Evolutionary conservation across 2,888 invertebrate genomes (phyloP).

Genomic region (Trissolcus brochymenae): DNA sequence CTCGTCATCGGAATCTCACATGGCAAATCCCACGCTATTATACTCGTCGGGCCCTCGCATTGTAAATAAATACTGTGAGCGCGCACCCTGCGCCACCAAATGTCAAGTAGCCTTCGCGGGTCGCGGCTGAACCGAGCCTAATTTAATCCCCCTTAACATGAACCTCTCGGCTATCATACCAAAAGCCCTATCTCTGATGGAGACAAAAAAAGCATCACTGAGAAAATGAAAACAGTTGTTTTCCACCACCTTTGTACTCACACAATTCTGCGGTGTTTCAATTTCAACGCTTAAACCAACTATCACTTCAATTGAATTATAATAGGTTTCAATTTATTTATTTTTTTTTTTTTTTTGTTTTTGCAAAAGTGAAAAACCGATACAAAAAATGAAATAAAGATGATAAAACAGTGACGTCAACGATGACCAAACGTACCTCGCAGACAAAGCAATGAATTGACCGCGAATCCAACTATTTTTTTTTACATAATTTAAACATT

Average conservation of each 20-base stretch:
- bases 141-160: conserved; percentile 61
- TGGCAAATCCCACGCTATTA: conserved; percentile 72
- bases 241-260: conserved; percentile 4
- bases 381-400: background rate
- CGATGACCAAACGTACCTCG: too few relatives aligned
- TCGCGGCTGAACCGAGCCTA: conserved; percentile 58
- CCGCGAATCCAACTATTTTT: conserved; percentile 12
- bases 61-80: conserved; percentile 70
- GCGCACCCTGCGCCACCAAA: conserved; percentile 65
- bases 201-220: conserved; percentile 17
- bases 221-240: conserved; percentile 17
- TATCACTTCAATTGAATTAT: background rate
- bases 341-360: too few relatives aligned
- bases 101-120: conserved; percentile 70
- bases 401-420: too few relatives aligned
- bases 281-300: background rate
- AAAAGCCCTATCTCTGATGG: conserved; percentile 27
- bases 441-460: conserved; percentile 2
- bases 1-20: conserved; percentile 63
- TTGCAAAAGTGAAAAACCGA: background rate
- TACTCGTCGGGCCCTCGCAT: conserved; percentile 57
- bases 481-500: conserved; percentile 50
- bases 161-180: conserved; percentile 15
- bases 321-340: background rate
- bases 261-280: background rate